phyloP scores from a whole-genome alignment of 2,113 vertebrate species.

The Dasyornis broadbenti region DNA sequence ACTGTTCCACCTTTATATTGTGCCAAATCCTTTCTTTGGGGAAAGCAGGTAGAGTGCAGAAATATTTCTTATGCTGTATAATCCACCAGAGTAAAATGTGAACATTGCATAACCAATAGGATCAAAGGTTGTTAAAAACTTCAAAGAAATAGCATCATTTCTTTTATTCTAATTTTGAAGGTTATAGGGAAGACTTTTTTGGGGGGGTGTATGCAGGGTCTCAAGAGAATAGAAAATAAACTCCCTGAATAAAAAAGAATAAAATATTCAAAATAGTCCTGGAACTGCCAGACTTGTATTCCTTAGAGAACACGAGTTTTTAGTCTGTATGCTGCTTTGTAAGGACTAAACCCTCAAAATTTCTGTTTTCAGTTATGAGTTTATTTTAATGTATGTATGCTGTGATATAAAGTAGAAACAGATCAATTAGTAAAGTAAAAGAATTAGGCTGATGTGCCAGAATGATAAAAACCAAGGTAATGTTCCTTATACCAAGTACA shows the following conservation, averaged over 20 bases:
- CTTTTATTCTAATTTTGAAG: background rate
- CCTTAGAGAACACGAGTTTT: background rate
- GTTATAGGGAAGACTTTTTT: background rate
- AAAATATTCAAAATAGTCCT: background rate
- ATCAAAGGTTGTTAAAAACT: background rate
- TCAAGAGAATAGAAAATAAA: constrained; percentile 10
- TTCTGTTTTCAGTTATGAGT: background rate
- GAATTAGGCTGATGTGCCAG: background rate
- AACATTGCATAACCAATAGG: background rate
- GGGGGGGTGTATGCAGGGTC: background rate
- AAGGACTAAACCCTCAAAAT: background rate
- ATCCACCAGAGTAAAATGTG: background rate
- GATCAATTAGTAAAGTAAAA: background rate
- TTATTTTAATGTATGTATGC: background rate
- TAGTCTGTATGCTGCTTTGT: background rate
- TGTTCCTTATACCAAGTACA: background rate
- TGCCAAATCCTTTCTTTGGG: background rate
- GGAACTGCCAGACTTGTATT: background rate
- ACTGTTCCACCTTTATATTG: background rate
- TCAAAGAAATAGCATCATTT: background rate
- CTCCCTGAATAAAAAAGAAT: background rate
- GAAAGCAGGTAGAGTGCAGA: background rate
- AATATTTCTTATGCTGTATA: background rate
- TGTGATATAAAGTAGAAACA: background rate
- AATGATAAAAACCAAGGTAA: background rate